Percentiles rank a stretch among this genome's conserved stretches.
Evolutionary conservation across 2,888 invertebrate species (phyloP).

Genomic region (Holacanthella duospinosa): DNA sequence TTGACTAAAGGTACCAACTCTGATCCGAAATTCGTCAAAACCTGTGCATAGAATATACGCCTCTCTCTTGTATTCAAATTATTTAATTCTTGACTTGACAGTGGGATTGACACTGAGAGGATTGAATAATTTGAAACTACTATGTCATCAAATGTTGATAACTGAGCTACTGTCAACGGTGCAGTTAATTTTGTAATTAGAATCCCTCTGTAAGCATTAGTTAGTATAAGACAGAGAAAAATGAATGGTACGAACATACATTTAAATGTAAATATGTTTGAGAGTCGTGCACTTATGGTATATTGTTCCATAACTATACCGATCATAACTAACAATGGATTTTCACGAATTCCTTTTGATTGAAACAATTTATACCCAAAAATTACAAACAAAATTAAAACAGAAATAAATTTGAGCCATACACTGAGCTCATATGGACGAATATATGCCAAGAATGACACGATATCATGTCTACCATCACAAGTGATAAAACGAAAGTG

Average conservation of each 20-base stretch:
- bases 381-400: not conserved
- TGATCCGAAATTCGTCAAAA: not conserved
- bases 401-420: not conserved
- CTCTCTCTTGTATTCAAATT: too few relatives aligned
- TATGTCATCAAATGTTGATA: not conserved
- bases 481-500: not conserved
- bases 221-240: not conserved
- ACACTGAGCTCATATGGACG: not conserved
- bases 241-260: not conserved
- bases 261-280: not conserved
- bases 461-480: not conserved
- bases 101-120: not conserved
- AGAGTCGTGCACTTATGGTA: not conserved
- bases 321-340: not conserved
- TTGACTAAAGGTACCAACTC: not conserved
- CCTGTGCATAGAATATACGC: too few relatives aligned
- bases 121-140: not conserved
- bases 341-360: not conserved
- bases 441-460: not conserved
- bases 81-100: too few relatives aligned
- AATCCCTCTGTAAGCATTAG: not conserved
- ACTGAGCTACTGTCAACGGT: not conserved
- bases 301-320: not conserved
- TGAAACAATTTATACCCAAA: not conserved
- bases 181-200: not conserved